These are phyloP conservation scores for Gasterosteus nipponicus DNA, from an alignment of 2,113 vertebrate species.

Conservation along the genomic window DNA sequence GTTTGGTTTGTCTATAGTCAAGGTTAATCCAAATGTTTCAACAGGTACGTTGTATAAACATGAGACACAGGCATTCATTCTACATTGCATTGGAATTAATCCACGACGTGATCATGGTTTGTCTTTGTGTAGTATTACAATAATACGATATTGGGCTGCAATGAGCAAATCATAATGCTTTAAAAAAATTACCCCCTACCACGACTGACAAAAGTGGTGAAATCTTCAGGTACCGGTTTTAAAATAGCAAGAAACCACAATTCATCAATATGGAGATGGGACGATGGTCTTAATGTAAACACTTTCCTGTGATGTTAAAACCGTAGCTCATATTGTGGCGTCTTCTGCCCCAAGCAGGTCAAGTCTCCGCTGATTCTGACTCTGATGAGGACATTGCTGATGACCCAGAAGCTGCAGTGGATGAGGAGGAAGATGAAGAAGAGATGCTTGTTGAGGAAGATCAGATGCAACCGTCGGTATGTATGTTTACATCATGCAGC, in stretches of 20 bases:
- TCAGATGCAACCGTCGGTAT: constrained; percentile 71
- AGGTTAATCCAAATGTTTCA: not conserved
- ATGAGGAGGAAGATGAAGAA: constrained; percentile 80
- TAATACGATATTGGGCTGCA: not conserved
- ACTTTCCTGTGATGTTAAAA: not conserved
- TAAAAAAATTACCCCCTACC: not conserved
- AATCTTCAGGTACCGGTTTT: not conserved
- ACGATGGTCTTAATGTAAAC: not conserved
- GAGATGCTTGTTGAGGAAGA: constrained; percentile 77
- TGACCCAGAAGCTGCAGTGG: constrained; percentile 66
- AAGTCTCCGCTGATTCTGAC: constrained; percentile 71
- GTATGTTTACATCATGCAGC: constrained; percentile 8
- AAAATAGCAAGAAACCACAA: not conserved
- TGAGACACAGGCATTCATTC: not conserved
- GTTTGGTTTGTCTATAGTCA: not conserved
- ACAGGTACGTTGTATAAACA: not conserved
- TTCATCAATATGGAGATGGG: not conserved
- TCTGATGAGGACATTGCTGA: constrained; percentile 64
- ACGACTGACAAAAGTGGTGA: not conserved
- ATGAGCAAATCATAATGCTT: not conserved
- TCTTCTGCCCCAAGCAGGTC: constrained; percentile 51
- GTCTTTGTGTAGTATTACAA: not conserved
- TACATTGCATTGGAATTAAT: not conserved
- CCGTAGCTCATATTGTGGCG: not conserved
- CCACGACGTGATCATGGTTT: not conserved